phyloP scores from a whole-genome alignment of 2,888 invertebrate genomes.

The Hetaerina titia region DNA sequence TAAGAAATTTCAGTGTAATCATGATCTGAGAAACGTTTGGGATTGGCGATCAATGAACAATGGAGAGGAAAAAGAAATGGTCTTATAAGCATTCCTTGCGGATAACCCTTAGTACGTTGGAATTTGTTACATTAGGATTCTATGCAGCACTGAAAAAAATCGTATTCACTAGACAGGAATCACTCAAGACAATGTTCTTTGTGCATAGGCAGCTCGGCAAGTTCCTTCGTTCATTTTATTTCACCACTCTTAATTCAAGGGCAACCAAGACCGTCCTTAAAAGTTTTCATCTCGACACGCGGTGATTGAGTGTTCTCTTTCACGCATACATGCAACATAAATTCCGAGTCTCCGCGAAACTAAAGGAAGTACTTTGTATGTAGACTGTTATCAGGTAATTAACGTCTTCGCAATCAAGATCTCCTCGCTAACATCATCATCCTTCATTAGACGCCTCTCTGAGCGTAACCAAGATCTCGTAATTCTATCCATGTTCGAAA shows the following conservation, averaged over 20 bases:
- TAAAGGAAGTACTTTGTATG: neutral
- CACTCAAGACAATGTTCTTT: too few species aligned
- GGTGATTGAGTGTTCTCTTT: neutral
- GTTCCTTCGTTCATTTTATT: neutral
- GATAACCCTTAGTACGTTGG: too few species aligned
- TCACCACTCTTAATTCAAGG: neutral
- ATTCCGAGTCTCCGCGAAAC: neutral
- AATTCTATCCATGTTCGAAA: neutral
- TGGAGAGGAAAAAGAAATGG: too few species aligned
- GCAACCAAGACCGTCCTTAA: neutral
- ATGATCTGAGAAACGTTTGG: too few species aligned
- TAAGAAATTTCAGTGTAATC: too few species aligned
- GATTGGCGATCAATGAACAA: too few species aligned
- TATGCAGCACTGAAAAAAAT: too few species aligned
- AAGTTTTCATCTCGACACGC: constrained; percentile 20
- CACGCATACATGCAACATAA: neutral
- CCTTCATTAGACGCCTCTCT: neutral
- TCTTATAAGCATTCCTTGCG: too few species aligned
- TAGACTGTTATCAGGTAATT: constrained; percentile 45
- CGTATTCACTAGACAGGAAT: too few species aligned
- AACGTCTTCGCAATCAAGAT: constrained; percentile 38
- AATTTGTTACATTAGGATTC: too few species aligned
- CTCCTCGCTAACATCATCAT: neutral
- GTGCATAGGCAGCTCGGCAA: neutral
- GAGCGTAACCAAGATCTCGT: neutral